Evolutionary conservation across 37 sponge, comb jelly and placozoan genomes (phyloP).

Genomic region (Haliclona indistincta): DNA sequence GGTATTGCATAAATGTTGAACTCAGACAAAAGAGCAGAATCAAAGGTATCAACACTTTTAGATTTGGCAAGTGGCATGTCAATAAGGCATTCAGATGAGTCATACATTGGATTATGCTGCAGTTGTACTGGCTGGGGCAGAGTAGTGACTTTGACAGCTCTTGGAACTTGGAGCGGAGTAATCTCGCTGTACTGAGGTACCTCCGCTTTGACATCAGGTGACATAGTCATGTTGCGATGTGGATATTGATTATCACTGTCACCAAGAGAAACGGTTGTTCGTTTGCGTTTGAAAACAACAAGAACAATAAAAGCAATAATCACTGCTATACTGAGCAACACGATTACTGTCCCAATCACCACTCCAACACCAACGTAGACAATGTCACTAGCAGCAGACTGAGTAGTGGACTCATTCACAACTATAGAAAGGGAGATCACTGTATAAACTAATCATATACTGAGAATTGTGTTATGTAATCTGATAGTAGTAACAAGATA

Average conservation of each 20-base stretch:
- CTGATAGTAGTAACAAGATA: neutral
- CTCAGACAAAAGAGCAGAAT: neutral
- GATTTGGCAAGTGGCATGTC: too few species aligned
- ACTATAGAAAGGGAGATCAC: neutral
- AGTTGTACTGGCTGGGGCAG: neutral
- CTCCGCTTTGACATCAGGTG: too few species aligned
- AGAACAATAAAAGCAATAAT: neutral
- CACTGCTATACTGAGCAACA: neutral
- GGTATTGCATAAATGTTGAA: constrained; percentile 8
- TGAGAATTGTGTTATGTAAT: neutral
- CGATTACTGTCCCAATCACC: neutral
- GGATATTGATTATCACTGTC: too few species aligned
- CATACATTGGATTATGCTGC: neutral
- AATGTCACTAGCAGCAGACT: neutral
- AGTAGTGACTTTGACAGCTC: too few species aligned
- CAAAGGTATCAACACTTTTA: neutral
- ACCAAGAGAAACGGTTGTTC: too few species aligned
- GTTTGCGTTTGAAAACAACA: neutral
- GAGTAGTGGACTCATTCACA: neutral
- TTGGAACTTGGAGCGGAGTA: too few species aligned
- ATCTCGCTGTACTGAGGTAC: too few species aligned
- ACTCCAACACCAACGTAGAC: neutral
- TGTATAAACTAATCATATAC: neutral
- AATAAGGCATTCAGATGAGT: neutral
- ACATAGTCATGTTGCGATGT: too few species aligned